phyloP scores from a whole-genome alignment of 2,888 invertebrate species.

The Agrotis clavis region DNA sequence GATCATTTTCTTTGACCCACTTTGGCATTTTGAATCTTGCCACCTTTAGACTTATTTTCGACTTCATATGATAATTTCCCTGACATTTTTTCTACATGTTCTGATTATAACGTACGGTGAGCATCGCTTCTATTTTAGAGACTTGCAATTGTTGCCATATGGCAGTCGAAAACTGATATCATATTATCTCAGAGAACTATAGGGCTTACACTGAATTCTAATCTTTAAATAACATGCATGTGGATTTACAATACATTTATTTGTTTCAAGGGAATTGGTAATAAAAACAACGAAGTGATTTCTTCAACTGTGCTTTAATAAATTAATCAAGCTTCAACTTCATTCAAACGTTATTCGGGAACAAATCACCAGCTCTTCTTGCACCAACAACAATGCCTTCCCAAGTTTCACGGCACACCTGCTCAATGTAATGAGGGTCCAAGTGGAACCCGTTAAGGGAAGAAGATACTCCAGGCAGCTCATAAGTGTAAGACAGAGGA shows the following conservation, averaged over 20 bases:
- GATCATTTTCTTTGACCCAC: too few relatives aligned
- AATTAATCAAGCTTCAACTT: conserved; percentile 4
- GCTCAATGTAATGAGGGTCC: conserved; percentile 88
- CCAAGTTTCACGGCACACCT: conserved; percentile 92
- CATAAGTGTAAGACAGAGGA: conserved; percentile 92
- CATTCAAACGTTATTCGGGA: conserved; percentile 25
- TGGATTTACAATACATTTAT: neutral
- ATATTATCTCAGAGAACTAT: too few relatives aligned
- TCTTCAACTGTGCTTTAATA: neutral
- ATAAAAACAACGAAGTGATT: neutral
- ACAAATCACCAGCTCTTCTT: conserved; percentile 76
- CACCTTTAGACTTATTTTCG: too few relatives aligned
- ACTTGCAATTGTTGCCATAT: neutral
- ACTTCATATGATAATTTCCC: too few relatives aligned
- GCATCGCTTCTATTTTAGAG: neutral
- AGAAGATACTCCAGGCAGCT: conserved; percentile 91
- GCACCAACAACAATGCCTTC: conserved; percentile 89
- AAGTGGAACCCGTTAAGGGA: conserved; percentile 90
- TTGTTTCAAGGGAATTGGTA: too few relatives aligned
- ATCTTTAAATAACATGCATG: too few relatives aligned
- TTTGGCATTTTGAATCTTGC: too few relatives aligned
- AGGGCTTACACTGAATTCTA: too few relatives aligned
- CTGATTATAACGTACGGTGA: neutral
- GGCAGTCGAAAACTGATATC: too few relatives aligned
- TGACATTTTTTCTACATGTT: neutral